Base-by-base conservation (phyloP, 2,888 invertebrate species). In the Synergus itoensis region DNA sequence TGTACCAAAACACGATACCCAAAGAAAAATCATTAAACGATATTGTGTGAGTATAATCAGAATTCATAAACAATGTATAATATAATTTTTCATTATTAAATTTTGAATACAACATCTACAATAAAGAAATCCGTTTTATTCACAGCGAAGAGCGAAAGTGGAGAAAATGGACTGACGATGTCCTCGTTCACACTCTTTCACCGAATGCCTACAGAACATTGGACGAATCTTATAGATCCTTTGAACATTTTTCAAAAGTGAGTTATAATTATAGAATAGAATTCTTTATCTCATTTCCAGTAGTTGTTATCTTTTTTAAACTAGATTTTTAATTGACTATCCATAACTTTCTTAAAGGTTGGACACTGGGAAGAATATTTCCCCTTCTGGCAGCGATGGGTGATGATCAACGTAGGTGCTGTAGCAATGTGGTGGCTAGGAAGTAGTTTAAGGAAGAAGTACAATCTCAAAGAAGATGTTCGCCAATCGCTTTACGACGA, bases 131-230 rank as follows among this genome's bases (percentile, higher is more conserved):
- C 3, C 8, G 9, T 57, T 45, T 77, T 79, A 64, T 75, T 81
- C 80, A 36, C 64, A 98, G 98, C 62, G 96, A 97, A 85, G 99
- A 99, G 92, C 94, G 98, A 53, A 96, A 97, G 89, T 99, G 99
- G 99, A 94, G 99, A 73, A 95, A 96, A 89, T 99, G 99, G 99
- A 97, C 96, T 0, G 99, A 99, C 91, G 94, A 95, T 75, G 95
- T 96, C 62, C 94, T 99, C 1, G 98, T 99, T 0, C 99, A 99
- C 91, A 95, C 96, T 0, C 93, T 99, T 53, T 99, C 99, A 0
- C 99, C 99, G 0, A 99, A 99, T 92, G 98, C 99, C 45, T 99
- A 99, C 90, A 95, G 99, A 80, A 97, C 97, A 0, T 92, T 94
- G 0, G 92, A 93, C 0, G 99, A 99, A 93, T 95, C 99, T 0